Evolutionary conservation across 2,888 invertebrate species (phyloP), one percentile per base, ranked within the genome.

Genomic region (Napeogenes inachia): DNA sequence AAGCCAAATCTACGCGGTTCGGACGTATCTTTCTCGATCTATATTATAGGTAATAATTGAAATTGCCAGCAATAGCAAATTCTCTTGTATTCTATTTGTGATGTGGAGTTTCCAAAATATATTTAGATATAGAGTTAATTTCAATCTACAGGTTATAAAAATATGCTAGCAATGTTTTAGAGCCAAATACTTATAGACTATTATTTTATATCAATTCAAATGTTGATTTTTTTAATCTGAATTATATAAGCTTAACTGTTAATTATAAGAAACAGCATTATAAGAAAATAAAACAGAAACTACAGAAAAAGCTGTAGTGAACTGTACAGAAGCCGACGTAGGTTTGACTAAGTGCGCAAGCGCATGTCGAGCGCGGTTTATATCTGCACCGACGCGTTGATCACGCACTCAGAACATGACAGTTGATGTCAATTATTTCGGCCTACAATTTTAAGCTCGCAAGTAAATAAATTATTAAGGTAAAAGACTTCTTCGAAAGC

Each of bases 331-430:
- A 47, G 4, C 0, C n/a, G 64, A 56, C 55, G 70, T 71, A 69
- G 71, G 42, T 60, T 57, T 61, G 71, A 72, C 77, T 73, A 75
- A 74, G 73, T 76, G 72, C 71, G 72, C 72, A 73, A 66, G 64
- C 67, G 63, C 63, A 68, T 68, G 54, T 54, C 46, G 50, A 42
- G 47, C 68, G 63, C 72, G 67, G 76, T 78, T 81, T 81, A 81
- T 84, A 85, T 85, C 81, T 81, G 77, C 50, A 50, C 12, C 50
- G 50, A 30, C 50, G 50, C 75, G 75, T 70, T 71, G 75, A 76
- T 78, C 86, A 85, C 84, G 84, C 80, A 72, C 67, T 68, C 71
- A 67, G 70, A 65, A 76, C 70, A 75, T 84, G 82, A 73, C 74
- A 69, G 59, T 10, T 12, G 10, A 42, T 30, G 30, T 50, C 50